phyloP scores from a whole-genome alignment of 2,113 vertebrate species.

The Passer montanus region DNA sequence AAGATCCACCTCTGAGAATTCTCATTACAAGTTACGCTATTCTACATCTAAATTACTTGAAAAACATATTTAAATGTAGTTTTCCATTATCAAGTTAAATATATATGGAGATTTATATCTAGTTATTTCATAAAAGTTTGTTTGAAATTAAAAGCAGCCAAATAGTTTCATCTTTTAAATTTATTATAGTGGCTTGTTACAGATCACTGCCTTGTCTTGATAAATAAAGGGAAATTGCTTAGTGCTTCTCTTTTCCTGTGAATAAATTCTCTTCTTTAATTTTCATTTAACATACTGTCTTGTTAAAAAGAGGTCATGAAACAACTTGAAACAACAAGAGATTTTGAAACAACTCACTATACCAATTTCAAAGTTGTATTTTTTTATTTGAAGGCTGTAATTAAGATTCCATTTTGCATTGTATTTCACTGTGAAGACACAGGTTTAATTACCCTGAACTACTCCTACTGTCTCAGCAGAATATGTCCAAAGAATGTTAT shows the following conservation, averaged over 20 bases:
- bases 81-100: neutral
- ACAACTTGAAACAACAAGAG: neutral
- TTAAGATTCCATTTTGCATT: neutral
- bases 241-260: neutral
- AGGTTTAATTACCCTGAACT: neutral
- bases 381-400: neutral
- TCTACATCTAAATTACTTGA: neutral
- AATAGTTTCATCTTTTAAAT: neutral
- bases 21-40: neutral
- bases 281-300: neutral
- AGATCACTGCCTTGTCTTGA: neutral
- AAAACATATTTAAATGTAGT: neutral
- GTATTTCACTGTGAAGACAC: neutral
- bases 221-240: neutral
- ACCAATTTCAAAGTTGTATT: neutral
- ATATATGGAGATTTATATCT: neutral
- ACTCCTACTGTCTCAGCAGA: neutral
- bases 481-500: neutral
- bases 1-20: neutral
- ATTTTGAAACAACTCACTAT: neutral
- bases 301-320: neutral
- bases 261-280: neutral
- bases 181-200: neutral
- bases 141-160: neutral
- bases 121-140: neutral